Conservation (phyloP, 2,113 vertebrate species). For the Salvelinus fontinalis region DNA sequence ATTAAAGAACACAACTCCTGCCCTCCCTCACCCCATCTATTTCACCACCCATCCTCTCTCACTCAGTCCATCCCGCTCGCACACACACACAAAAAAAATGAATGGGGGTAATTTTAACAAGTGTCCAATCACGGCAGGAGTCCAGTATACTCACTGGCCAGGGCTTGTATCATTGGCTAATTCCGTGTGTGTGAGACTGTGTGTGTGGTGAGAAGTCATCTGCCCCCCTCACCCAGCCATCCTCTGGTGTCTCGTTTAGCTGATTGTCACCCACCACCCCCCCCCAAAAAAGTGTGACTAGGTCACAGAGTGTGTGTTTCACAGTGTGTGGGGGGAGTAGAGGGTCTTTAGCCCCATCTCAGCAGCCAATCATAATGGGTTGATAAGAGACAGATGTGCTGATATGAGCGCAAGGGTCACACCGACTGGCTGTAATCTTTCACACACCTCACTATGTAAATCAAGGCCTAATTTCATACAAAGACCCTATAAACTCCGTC, state of each 20-base stretch:
- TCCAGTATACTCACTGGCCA: constrained; percentile 61
- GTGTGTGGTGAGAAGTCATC: constrained; percentile 20
- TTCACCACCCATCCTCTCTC: constrained; percentile 37
- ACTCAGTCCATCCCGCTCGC: constrained; percentile 28
- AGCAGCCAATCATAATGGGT: constrained; percentile 42
- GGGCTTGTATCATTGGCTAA: constrained; percentile 75
- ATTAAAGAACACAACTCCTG: constrained; percentile 55
- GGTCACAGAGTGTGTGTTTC: constrained; percentile 2
- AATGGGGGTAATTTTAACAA: constrained; percentile 70
- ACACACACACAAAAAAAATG: neutral
- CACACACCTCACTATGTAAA: too few relatives aligned
- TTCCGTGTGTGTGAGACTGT: constrained; percentile 42
- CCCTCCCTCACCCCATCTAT: constrained; percentile 54
- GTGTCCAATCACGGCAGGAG: constrained; percentile 62
- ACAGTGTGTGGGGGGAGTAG: constrained; percentile 13
- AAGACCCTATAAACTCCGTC: neutral
- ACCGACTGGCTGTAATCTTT: constrained; percentile 8
- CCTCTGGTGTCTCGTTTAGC: constrained; percentile 50
- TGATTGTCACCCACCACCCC: constrained; percentile 55
- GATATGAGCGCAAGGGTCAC: constrained; percentile 22
- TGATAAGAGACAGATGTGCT: constrained; percentile 40
- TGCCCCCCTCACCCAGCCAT: neutral
- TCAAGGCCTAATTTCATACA: too few relatives aligned
- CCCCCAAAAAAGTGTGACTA: neutral
- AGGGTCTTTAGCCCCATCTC: constrained; percentile 48